phyloP scores from a whole-genome alignment of 2,888 invertebrate species.

The Hyposoter dolosus region DNA sequence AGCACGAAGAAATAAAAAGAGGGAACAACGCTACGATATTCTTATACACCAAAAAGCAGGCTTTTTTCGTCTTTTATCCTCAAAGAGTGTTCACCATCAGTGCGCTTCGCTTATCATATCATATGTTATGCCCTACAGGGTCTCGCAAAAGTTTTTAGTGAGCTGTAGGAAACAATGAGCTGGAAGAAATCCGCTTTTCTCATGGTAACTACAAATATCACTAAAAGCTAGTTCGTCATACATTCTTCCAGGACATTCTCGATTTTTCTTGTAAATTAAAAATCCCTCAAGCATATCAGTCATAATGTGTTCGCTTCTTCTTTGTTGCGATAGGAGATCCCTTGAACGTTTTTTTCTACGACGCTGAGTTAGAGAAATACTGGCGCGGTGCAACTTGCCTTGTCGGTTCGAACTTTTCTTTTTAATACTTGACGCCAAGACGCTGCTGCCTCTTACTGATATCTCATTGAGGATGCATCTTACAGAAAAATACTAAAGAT shows the following conservation, averaged over 20 bases:
- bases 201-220: background rate
- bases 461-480: background rate
- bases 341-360: background rate
- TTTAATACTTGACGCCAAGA: too few species aligned
- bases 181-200: background rate
- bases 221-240: too few species aligned
- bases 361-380: background rate
- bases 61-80: conserved; percentile 40
- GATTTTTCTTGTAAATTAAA: too few species aligned
- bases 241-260: too few species aligned
- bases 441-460: background rate
- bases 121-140: background rate
- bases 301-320: background rate
- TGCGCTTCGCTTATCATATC: conserved; percentile 48
- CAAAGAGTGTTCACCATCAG: conserved; percentile 51
- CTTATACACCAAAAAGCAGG: conserved; percentile 52
- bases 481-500: background rate
- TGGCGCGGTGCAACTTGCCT: background rate
- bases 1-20: conserved; percentile 26
- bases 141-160: background rate
- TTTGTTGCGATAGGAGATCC: too few species aligned
- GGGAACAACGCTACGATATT: conserved; percentile 48
- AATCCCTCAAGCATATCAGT: background rate
- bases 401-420: too few species aligned
- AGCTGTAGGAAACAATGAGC: background rate